phyloP scores from a whole-genome alignment of 64 coral and sea anemone species.

The Stichodactyla mertensii region DNA sequence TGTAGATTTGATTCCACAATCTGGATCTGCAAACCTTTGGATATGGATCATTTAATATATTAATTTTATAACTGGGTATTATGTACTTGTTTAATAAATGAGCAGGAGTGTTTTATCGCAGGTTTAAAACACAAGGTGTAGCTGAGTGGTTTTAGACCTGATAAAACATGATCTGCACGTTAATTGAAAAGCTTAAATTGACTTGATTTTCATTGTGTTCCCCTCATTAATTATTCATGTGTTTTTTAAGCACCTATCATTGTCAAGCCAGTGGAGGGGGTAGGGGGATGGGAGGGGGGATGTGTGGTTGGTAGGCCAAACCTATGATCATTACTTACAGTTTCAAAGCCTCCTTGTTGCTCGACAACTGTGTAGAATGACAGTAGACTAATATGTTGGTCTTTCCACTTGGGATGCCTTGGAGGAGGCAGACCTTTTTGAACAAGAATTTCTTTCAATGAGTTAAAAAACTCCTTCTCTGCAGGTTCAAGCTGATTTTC shows the following conservation, averaged over 20 bases:
- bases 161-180: no score
- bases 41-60: neutral
- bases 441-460: constrained; percentile 19
- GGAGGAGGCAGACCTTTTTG: constrained; percentile 26
- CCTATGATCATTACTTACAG: constrained; percentile 4
- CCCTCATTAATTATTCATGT: no score
- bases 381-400: constrained; percentile 8
- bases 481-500: neutral
- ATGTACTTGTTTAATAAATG: no score
- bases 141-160: no score
- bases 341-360: constrained; percentile 48
- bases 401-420: constrained; percentile 30
- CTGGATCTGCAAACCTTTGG: constrained; percentile 24
- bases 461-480: constrained; percentile 44
- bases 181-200: no score
- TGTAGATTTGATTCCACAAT: constrained; percentile 37
- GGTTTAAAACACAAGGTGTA: no score
- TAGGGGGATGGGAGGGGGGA: no score
- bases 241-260: no score
- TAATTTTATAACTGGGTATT: neutral
- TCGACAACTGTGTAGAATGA: constrained; percentile 35
- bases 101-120: no score
- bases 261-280: no score
- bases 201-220: no score
- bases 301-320: no score